Conservation (phyloP, 2,888 invertebrate genomes). For the Mesodorylaimus sp. region DNA sequence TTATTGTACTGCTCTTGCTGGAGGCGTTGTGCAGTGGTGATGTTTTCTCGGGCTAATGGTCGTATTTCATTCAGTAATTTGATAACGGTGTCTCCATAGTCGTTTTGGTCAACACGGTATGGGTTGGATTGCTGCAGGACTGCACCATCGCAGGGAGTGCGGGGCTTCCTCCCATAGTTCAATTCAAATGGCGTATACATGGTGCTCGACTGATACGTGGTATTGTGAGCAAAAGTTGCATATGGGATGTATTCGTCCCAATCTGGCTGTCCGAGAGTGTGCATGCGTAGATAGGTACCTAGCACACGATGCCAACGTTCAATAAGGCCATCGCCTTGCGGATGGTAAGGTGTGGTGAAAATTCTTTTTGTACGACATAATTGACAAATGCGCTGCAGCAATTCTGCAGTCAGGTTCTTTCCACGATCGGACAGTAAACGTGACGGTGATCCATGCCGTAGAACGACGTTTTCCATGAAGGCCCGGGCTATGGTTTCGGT, state of each 20-base stretch:
- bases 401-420: not conserved
- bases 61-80: too few relatives aligned
- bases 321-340: slow-evolving; percentile 12
- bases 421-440: slow-evolving; percentile 1
- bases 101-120: too few relatives aligned
- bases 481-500: slow-evolving; percentile 22
- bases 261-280: slow-evolving; percentile 15
- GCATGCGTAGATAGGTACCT: slow-evolving; percentile 15
- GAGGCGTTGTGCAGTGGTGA: too few relatives aligned
- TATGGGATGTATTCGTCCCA: slow-evolving; percentile 20
- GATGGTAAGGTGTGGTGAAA: slow-evolving; percentile 11
- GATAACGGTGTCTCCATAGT: too few relatives aligned
- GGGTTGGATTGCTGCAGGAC: too few relatives aligned
- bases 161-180: slow-evolving; percentile 12
- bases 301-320: slow-evolving; percentile 16
- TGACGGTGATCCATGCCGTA: not conserved
- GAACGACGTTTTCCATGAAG: not conserved
- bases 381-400: not conserved
- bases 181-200: slow-evolving; percentile 14
- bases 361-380: not conserved
- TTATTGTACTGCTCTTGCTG: too few relatives aligned
- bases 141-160: slow-evolving; percentile 12
- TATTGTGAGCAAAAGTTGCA: slow-evolving; percentile 17
- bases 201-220: slow-evolving; percentile 14
- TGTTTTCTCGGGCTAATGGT: too few relatives aligned